These are phyloP conservation scores for Ageneiosus marmoratus DNA, from an alignment of 2,113 vertebrate species.

Conservation along the genomic window DNA sequence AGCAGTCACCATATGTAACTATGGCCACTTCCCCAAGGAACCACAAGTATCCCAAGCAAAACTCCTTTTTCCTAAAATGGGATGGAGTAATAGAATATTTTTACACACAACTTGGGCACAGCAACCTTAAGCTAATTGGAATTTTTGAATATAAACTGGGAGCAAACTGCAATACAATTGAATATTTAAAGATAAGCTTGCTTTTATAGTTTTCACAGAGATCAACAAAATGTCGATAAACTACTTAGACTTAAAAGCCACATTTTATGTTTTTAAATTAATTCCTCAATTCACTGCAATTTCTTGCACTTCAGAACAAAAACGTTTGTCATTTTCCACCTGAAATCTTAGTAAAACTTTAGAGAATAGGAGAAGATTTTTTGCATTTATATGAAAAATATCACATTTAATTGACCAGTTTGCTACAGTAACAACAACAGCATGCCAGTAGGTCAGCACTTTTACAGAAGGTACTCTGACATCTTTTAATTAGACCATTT, in stretches of 20 bases:
- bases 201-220: conserved; percentile 58
- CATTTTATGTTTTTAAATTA: background rate
- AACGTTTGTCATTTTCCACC: background rate
- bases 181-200: conserved; percentile 31
- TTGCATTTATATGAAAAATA: background rate
- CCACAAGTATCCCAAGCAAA: background rate
- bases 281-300: background rate
- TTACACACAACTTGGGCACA: background rate
- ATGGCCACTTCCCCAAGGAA: background rate
- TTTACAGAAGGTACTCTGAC: background rate
- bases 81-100: background rate
- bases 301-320: background rate
- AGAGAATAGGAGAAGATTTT: background rate
- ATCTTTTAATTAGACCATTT: background rate
- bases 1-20: background rate
- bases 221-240: conserved; percentile 55
- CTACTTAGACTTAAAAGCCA: background rate
- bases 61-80: background rate
- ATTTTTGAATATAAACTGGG: conserved; percentile 27
- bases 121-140: conserved; percentile 45
- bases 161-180: conserved; percentile 42
- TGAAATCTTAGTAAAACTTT: conserved; percentile 3
- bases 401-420: background rate
- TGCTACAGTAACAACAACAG: conserved; percentile 18
- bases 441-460: background rate